These are phyloP conservation scores for Ylistrum balloti DNA, from an alignment of 1,140 invertebrate species.

Conservation along the genomic window DNA sequence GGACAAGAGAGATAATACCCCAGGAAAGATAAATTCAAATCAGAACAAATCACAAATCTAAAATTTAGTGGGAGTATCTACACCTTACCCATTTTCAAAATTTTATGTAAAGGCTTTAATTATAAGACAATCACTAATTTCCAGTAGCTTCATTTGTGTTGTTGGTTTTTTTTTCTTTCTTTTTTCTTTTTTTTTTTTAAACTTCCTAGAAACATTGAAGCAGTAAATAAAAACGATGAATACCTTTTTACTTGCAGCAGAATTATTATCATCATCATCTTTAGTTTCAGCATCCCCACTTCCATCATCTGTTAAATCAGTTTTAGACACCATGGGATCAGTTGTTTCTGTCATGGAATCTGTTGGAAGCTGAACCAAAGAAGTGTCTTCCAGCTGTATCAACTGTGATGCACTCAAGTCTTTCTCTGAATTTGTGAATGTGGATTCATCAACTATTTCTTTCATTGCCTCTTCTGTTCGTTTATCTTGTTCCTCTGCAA, in stretches of 20 bases:
- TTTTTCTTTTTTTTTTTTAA: no score
- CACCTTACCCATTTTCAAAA: no score
- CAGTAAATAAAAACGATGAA: background rate
- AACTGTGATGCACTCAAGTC: background rate
- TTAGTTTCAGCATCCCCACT: conserved; percentile 41
- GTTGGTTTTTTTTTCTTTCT: no score
- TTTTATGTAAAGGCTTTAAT: no score
- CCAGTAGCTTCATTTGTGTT: no score
- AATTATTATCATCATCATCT: conserved; percentile 61
- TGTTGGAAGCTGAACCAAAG: background rate
- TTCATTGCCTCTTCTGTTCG: conserved; percentile 60
- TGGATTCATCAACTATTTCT: conserved; percentile 61
- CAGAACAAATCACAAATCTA: no score
- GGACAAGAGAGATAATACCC: no score
- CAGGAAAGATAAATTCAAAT: no score
- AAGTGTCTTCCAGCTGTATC: background rate
- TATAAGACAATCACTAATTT: no score
- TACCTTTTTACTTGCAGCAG: conserved; percentile 55
- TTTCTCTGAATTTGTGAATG: conserved; percentile 47
- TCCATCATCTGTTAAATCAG: background rate
- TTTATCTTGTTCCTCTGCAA: conserved; percentile 62
- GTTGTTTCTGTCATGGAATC: background rate
- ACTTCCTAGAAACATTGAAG: no score
- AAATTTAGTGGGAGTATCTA: no score
- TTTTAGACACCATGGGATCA: background rate